These are phyloP conservation scores for Leucozona laternaria DNA, from an alignment of 2,888 invertebrate genomes.

Conservation along the genomic window DNA sequence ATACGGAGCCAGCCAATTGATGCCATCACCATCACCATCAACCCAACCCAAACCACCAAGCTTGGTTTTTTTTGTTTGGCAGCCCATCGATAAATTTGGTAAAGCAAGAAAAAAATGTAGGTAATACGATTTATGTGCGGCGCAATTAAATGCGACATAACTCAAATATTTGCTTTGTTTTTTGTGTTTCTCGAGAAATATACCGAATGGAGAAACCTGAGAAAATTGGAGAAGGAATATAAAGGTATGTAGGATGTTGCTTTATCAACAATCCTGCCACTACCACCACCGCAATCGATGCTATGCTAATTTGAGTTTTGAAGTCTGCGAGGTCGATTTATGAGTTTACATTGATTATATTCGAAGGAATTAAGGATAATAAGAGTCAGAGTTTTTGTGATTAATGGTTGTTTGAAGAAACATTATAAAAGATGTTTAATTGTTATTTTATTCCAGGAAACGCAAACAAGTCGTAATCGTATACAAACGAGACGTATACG, in stretches of 20 bases:
- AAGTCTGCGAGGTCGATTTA: slow-evolving; percentile 20
- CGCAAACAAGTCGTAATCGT: background rate
- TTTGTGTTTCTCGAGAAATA: background rate
- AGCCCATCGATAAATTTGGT: slow-evolving; percentile 1
- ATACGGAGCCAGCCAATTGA: background rate
- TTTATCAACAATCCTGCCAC: background rate
- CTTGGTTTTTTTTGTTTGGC: background rate
- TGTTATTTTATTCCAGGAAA: slow-evolving; percentile 4
- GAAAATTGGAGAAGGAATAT: background rate
- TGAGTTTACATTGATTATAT: slow-evolving; percentile 29
- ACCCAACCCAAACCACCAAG: too few species aligned
- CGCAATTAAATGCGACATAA: slow-evolving; percentile 31
- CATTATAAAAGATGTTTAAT: slow-evolving; percentile 30
- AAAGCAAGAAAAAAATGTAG: background rate
- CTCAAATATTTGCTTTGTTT: slow-evolving; percentile 25
- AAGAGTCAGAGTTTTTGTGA: slow-evolving; percentile 3
- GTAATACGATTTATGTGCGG: slow-evolving; percentile 28
- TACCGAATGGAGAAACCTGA: background rate
- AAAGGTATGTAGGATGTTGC: background rate
- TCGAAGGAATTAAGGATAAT: slow-evolving; percentile 13
- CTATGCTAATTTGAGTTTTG: slow-evolving; percentile 32
- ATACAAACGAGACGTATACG: background rate
- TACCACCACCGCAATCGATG: background rate
- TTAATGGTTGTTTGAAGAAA: slow-evolving; percentile 24
- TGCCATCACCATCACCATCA: too few species aligned